Percentiles rank a stretch among this genome's conserved stretches.
phyloP scores from a whole-genome alignment of 1,140 invertebrate genomes.

The Coelopa frigida region DNA sequence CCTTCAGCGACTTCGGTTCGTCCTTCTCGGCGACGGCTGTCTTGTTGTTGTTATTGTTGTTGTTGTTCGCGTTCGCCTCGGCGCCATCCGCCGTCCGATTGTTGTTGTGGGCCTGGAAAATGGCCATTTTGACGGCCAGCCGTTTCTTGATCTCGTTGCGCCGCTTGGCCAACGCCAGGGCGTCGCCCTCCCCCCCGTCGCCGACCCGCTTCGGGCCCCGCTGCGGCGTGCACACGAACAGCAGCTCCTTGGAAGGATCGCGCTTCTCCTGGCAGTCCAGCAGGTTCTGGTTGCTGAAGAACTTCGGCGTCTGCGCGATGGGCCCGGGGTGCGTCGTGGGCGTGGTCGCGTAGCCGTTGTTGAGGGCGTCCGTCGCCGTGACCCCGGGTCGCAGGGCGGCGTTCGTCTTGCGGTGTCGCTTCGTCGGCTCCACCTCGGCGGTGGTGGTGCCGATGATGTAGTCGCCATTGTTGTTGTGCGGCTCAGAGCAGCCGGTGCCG shows the following conservation, averaged over 20 bases:
- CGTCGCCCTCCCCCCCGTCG: constrained; percentile 25
- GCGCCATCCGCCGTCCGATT: constrained; percentile 1
- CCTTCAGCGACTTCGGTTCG: constrained; percentile 21
- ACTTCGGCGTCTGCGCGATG: constrained; percentile 26
- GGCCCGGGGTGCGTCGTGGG: constrained; percentile 28
- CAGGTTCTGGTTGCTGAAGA: constrained; percentile 42
- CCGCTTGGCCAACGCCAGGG: constrained; percentile 30
- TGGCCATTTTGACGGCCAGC: constrained; percentile 11
- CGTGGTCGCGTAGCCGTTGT: constrained; percentile 40
- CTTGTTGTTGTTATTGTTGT: not conserved
- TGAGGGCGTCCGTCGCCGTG: constrained; percentile 23
- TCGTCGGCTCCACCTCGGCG: constrained; percentile 20
- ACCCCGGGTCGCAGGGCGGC: constrained; percentile 17
- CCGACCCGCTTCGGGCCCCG: constrained; percentile 18
- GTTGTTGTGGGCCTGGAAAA: not conserved
- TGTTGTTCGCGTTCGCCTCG: not conserved
- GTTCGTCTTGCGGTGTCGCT: constrained; percentile 36
- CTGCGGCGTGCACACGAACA: constrained; percentile 42
- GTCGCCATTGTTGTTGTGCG: constrained; percentile 33
- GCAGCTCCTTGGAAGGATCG: constrained; percentile 36
- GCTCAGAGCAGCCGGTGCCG: no score
- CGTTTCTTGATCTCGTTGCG: constrained; percentile 31
- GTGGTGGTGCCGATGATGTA: constrained; percentile 1
- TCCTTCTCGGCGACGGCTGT: constrained; percentile 10
- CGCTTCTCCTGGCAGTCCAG: constrained; percentile 25